Evolutionary conservation across 2,888 invertebrate genomes (phyloP).

Genomic region (Aricia artaxerxes): DNA sequence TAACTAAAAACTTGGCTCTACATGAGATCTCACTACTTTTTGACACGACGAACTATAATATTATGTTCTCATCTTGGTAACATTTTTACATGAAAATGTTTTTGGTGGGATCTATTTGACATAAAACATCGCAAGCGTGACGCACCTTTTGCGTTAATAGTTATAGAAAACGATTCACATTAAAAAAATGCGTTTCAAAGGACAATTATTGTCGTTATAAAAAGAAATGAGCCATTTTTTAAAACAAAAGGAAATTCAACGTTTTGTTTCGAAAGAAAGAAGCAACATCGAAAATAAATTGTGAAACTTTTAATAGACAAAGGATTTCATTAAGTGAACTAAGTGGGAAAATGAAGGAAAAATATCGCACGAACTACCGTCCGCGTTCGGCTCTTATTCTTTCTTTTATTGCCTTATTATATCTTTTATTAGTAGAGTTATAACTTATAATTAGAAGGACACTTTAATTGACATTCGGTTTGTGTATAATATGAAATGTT

Average conservation of each 20-base stretch:
- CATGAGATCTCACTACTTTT: too few relatives aligned
- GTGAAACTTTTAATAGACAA: conserved; percentile 17
- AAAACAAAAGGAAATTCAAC: background rate
- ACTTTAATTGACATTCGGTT: conserved; percentile 11
- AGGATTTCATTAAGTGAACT: conserved; percentile 30
- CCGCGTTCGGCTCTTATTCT: background rate
- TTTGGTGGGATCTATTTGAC: too few relatives aligned
- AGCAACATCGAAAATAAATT: conserved; percentile 13
- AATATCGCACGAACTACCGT: conserved; percentile 6
- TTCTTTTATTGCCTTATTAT: conserved; percentile 9
- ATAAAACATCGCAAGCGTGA: too few relatives aligned
- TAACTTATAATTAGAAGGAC: background rate
- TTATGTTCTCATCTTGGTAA: too few relatives aligned
- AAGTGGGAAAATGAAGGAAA: conserved; percentile 26
- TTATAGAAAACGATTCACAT: too few relatives aligned
- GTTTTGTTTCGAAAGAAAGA: background rate
- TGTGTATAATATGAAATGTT: background rate
- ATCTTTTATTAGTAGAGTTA: conserved; percentile 3
- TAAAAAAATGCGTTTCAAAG: too few relatives aligned
- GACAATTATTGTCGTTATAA: too few relatives aligned
- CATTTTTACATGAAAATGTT: too few relatives aligned
- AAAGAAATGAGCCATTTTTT: too few relatives aligned
- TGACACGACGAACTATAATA: too few relatives aligned
- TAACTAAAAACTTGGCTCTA: too few relatives aligned
- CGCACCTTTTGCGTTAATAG: too few relatives aligned